Evolutionary conservation across 2,888 invertebrate genomes (phyloP).

Genomic region (Nebria brevicollis): DNA sequence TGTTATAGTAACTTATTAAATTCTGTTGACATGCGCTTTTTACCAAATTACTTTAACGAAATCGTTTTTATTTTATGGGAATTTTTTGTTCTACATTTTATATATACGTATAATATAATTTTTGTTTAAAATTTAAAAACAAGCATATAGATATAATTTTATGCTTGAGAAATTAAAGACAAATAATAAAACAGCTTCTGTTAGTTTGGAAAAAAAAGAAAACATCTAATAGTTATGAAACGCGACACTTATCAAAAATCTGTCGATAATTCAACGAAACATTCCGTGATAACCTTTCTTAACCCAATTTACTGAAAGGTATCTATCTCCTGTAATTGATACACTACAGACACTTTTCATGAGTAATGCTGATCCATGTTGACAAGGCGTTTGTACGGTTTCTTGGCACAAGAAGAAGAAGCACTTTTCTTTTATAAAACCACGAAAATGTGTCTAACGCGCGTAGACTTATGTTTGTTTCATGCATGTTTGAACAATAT

Average conservation of each 20-base stretch:
- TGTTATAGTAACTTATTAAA: not conserved
- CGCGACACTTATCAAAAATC: not conserved
- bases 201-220: not conserved
- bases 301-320: not conserved
- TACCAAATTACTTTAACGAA: no score
- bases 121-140: no score
- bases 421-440: not conserved
- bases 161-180: not conserved
- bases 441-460: not conserved
- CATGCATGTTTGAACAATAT: not conserved
- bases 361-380: not conserved
- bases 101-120: no score
- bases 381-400: not conserved
- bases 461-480: not conserved
- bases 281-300: not conserved
- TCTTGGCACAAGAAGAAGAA: not conserved
- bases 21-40: no score
- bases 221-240: not conserved
- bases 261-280: not conserved
- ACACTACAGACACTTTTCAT: not conserved
- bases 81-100: no score
- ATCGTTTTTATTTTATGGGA: no score
- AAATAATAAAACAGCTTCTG: not conserved
- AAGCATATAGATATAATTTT: not conserved
- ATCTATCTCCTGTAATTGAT: not conserved